Percentiles rank a stretch among this genome's conserved stretches.
Conservation (phyloP, 2,797 vertebrate genomes). For the Cuculus canorus region DNA sequence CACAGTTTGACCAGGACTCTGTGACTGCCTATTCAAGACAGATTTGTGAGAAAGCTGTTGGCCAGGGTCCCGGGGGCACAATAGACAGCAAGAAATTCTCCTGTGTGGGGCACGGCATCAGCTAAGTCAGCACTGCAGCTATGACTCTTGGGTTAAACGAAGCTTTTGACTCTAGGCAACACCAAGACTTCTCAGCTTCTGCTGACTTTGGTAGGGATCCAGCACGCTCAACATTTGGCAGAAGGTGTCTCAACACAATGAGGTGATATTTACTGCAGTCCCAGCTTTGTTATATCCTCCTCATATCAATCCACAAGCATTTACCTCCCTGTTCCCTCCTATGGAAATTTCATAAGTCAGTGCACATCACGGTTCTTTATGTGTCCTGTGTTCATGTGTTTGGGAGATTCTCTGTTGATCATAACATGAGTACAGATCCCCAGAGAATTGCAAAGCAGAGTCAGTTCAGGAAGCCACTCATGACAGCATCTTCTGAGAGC, state of each 20-base stretch:
- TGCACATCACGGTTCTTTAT: neutral
- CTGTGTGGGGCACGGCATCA: fast-evolving
- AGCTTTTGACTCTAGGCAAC: neutral
- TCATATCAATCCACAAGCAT: neutral
- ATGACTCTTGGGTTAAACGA: neutral
- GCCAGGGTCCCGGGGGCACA: neutral
- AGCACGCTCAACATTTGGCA: neutral
- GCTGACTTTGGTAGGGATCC: neutral
- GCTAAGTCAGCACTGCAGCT: neutral
- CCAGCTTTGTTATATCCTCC: neutral
- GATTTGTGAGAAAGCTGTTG: neutral
- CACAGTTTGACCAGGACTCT: neutral
- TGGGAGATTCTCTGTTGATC: neutral
- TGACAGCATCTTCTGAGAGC: neutral
- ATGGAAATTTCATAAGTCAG: neutral
- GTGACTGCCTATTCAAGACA: neutral
- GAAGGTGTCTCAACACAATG: neutral
- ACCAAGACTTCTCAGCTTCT: neutral
- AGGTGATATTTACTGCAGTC: neutral
- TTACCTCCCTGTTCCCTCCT: neutral
- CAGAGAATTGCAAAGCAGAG: neutral
- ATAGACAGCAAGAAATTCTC: neutral
- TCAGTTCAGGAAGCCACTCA: neutral
- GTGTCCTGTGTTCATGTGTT: neutral
- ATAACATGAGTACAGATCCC: neutral